Evolutionary conservation across 2,797 vertebrate species (phyloP), one percentile per base, ranked within the genome.

Genomic region (Danio aesculapii): DNA sequence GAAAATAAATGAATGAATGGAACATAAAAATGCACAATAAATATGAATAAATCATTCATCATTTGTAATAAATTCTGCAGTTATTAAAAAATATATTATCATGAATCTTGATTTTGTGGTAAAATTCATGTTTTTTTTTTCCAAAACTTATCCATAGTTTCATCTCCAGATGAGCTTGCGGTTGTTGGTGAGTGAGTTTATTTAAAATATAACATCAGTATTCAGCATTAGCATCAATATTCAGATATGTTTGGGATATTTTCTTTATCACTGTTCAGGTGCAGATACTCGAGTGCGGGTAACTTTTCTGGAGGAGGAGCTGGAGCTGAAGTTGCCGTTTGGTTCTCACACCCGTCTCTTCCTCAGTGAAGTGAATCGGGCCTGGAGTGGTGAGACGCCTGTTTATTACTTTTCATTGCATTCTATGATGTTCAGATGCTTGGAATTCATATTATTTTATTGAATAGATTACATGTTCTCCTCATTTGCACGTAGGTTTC

Each of bases 321-420:
- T 98, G 46, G 83, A 90, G 5, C 90, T 98, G 79, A 94, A 70
- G 49, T 89, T 98, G 47, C 97, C 97, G 0, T 99, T 99, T 30
- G 97, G 98, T 9, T 98, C 97, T 0, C 96, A 96, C 57, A 96
- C 96, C 0, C 95, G 95, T 11, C 87, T 85, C 0, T 98, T 99
- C 88, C 94, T 98, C 66, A 90, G 91, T 2, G 95, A 96, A 90
- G 93, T 96, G 47, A 90, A 92, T 89, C 93, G 86, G 74, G 94
- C 92, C 0, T 94, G 93, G 93, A 94, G 94, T 79, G 95, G 96
- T 97, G 92, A 30, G 30, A 30, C 30, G 30, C 30, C 30, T 49
- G 47, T 49, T 49, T 49, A 49, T 49, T 49, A 30, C 30, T 30
- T 30, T 30, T 30, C 30, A 30, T 30, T 30, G 30, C 3, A 30